Percentiles rank a stretch among this genome's conserved stretches.
These are phyloP conservation scores for Bergia sp. DNA, from an alignment of 92 coral and sea anemone genomes.

Conservation along the genomic window DNA sequence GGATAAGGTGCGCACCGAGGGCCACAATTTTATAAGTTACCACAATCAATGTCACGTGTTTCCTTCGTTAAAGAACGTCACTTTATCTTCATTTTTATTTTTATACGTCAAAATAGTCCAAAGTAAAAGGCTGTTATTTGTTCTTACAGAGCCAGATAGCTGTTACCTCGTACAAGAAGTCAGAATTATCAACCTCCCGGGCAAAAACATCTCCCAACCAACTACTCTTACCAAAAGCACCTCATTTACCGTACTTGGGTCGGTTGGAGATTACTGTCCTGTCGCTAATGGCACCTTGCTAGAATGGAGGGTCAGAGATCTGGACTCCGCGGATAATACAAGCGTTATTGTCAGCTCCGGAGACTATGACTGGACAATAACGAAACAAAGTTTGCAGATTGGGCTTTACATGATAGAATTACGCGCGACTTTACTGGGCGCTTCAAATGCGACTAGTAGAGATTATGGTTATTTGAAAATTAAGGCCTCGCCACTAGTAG, in stretches of 20 bases:
- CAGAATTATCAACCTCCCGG: background rate
- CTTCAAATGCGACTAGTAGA: background rate
- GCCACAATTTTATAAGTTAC: too few species aligned
- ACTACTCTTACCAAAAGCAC: background rate
- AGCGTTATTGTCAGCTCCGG: slow-evolving; percentile 6
- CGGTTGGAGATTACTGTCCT: background rate
- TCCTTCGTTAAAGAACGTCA: too few species aligned
- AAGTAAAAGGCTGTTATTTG: background rate
- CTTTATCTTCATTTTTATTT: too few species aligned
- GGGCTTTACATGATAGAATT: slow-evolving; percentile 66
- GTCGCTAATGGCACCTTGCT: background rate
- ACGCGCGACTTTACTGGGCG: slow-evolving; percentile 39
- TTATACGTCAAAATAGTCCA: background rate
- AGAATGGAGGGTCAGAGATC: slow-evolving; percentile 2
- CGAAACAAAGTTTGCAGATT: slow-evolving; percentile 40
- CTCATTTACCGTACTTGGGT: background rate
- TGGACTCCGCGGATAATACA: background rate
- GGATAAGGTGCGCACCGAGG: too few species aligned
- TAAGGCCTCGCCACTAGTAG: slow-evolving; percentile 49
- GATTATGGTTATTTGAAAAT: slow-evolving; percentile 54
- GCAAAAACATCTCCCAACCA: background rate
- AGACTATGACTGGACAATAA: slow-evolving; percentile 62
- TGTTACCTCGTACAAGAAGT: slow-evolving; percentile 4
- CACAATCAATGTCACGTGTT: too few species aligned
- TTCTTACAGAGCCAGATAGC: background rate